phyloP scores from a whole-genome alignment of 2,888 invertebrate genomes.

The Agriotes lineatus region DNA sequence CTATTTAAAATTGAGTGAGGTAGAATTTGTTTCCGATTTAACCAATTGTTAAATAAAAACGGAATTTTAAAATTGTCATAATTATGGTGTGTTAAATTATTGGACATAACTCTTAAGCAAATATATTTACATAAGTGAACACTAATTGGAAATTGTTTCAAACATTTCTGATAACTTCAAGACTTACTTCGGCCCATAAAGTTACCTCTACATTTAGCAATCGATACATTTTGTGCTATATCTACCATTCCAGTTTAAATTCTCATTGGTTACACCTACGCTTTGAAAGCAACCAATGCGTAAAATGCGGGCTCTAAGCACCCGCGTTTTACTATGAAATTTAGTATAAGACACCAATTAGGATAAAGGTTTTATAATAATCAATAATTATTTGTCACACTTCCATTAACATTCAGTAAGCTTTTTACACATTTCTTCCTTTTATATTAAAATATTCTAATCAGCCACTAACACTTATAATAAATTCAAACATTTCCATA shows the following conservation, averaged over 20 bases:
- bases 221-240: constrained; percentile 58
- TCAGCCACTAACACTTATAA: constrained; percentile 64
- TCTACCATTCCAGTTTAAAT: constrained; percentile 55
- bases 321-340: constrained; percentile 39
- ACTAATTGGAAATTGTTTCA: constrained; percentile 62
- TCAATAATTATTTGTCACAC: constrained; percentile 54
- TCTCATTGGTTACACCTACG: constrained; percentile 32
- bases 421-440: constrained; percentile 54
- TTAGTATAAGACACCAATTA: constrained; percentile 60
- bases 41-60: constrained; percentile 49
- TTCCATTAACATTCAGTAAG: constrained; percentile 59
- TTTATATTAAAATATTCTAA: constrained; percentile 62
- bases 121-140: constrained; percentile 58
- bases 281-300: constrained; percentile 33
- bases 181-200: constrained; percentile 30
- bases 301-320: constrained; percentile 28
- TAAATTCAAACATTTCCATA: constrained; percentile 57
- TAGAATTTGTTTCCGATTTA: constrained; percentile 63
- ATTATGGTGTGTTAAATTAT: constrained; percentile 38
- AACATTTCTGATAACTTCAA: constrained; percentile 37
- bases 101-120: constrained; percentile 45
- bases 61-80: constrained; percentile 38
- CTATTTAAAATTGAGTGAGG: constrained; percentile 61
- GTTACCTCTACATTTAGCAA: constrained; percentile 53
- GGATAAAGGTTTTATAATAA: constrained; percentile 54